Evolutionary conservation across 2,113 vertebrate genomes (phyloP), one percentile per base, ranked within the genome.

Genomic region (Chionomys nivalis): DNA sequence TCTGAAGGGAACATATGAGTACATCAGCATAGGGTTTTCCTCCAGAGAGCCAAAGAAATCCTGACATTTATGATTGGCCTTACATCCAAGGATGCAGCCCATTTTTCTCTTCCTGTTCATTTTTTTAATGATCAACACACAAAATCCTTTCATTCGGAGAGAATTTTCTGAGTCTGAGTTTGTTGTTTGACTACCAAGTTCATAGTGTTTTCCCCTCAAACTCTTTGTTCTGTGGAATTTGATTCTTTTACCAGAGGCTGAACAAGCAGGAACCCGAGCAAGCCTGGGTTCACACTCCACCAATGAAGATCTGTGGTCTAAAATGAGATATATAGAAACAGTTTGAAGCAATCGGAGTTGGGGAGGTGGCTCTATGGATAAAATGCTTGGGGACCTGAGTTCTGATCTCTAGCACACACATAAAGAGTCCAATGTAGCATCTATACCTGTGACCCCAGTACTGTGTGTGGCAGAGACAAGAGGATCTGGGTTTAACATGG

Each of bases 31-130:
- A 77, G 63, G 24, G 4, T 66, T 95, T 94, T 83, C 79, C 91
- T 94, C 90, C 82, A 83, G 91, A 87, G 75, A 93, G 63, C 23
- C 66, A 55, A 95, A 96, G 93, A 95, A 94, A 94, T 91, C 87
- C 44, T 89, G 79, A 92, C 36, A 90, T 76, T 90, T n/a, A 91
- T 92, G 95, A 95, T 87, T 91, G 52, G 42, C 21, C 65, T 93
- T 55, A 87, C 11, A 93, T 66, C 39, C 42, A 87, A 94, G 65
- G 72, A 83, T 55, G 94, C 72, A 55, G 70, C 47, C 75, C 77
- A 4, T 78, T 89, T 87, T 92, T 91, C 73, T 13, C 36, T 61
- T 12, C 21, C 19, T 39, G 5, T 61, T 79, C 42, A 61, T 70
- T 72, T 77, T 77, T 91, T 77, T 44, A 14, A 12, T 14, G 93